Conservation (phyloP, 2,888 invertebrate genomes). For the Achlya flavicornis region DNA sequence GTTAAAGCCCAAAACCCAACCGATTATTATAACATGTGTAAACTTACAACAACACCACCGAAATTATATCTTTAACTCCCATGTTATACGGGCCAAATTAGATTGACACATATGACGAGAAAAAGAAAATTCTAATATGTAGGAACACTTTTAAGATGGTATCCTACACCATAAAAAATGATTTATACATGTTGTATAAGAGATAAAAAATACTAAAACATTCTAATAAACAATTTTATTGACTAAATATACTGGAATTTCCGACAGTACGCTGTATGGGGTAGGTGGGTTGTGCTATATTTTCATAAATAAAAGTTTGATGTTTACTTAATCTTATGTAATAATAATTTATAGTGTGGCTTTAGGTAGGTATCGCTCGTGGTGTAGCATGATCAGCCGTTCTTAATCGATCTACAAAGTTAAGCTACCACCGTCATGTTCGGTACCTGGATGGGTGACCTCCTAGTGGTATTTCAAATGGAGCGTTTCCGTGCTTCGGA, state of each 20-base stretch:
- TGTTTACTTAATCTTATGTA: no score
- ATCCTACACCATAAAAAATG: background rate
- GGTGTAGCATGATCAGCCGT: no score
- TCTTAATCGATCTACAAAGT: no score
- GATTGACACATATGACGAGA: background rate
- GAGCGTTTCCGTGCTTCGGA: no score
- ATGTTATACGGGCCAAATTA: background rate
- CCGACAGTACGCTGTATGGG: background rate
- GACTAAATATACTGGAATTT: background rate
- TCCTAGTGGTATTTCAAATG: no score
- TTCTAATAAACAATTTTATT: slow-evolving; percentile 7
- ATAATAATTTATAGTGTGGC: no score
- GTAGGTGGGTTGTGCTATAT: no score
- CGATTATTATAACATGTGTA: background rate
- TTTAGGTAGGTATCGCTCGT: no score
- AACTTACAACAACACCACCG: background rate
- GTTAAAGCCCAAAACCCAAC: background rate
- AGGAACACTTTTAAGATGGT: slow-evolving; percentile 3
- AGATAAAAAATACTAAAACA: slow-evolving; percentile 5
- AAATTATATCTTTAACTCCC: background rate
- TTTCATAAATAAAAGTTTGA: no score
- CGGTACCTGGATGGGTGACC: no score
- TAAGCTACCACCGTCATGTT: no score
- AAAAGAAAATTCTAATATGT: slow-evolving; percentile 1
- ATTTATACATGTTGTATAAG: slow-evolving; percentile 3